Evolutionary conservation across 2,888 invertebrate genomes (phyloP).

Genomic region (Synanthedon formicaeformis): DNA sequence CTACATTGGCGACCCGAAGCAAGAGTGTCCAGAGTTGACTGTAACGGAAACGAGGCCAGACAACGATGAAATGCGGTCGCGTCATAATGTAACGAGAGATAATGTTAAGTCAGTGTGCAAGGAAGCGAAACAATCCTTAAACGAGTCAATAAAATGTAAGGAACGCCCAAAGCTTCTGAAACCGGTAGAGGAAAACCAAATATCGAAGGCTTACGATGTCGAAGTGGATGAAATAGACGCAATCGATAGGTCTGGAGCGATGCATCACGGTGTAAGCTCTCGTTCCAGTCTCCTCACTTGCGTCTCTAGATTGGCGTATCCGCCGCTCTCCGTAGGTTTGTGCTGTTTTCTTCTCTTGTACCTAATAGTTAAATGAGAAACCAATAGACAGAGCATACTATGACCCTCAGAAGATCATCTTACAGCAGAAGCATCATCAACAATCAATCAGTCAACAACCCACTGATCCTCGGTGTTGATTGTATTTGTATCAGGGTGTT

Average conservation of each 20-base stretch:
- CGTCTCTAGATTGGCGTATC: slow-evolving; percentile 20
- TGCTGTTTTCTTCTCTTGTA: neutral
- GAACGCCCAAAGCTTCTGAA: slow-evolving; percentile 32
- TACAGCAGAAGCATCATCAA: too few relatives aligned
- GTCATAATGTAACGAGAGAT: neutral
- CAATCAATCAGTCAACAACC: too few relatives aligned
- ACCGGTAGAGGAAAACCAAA: slow-evolving; percentile 29
- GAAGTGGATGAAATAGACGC: slow-evolving; percentile 26
- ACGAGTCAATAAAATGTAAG: slow-evolving; percentile 41
- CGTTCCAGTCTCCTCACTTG: slow-evolving; percentile 25
- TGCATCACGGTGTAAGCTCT: slow-evolving; percentile 42
- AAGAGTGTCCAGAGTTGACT: slow-evolving; percentile 8
- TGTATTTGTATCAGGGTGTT: too few relatives aligned
- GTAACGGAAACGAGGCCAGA: slow-evolving; percentile 6
- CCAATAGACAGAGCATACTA: too few relatives aligned
- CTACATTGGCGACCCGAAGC: slow-evolving; percentile 39
- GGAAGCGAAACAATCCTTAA: slow-evolving; percentile 47
- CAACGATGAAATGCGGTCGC: neutral
- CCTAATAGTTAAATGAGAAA: too few relatives aligned
- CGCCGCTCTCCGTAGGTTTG: slow-evolving; percentile 50
- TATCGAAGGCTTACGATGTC: slow-evolving; percentile 20
- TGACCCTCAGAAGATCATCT: too few relatives aligned
- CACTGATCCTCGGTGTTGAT: too few relatives aligned
- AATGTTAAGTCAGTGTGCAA: slow-evolving; percentile 25
- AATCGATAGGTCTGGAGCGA: slow-evolving; percentile 48